Evolutionary conservation across 2,888 invertebrate species (phyloP).

Genomic region (Allophyes oxyacanthae): DNA sequence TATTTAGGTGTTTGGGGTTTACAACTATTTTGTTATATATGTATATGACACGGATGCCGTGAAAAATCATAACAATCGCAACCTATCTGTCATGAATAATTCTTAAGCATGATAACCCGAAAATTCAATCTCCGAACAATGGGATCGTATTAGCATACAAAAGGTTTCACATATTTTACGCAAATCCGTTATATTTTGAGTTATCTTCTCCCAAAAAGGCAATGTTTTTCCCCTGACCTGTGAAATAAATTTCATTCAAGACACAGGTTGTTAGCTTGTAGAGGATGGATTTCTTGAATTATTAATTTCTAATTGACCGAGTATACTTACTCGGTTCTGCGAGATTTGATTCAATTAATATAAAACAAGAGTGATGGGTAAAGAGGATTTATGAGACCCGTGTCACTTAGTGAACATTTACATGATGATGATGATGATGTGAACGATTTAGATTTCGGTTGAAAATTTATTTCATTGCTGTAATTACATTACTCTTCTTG

Average conservation of each 20-base stretch:
- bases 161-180: conserved; percentile 89
- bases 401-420: too few species aligned
- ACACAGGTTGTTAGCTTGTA: conserved; percentile 66
- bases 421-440: too few species aligned
- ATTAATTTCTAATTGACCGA: conserved; percentile 62
- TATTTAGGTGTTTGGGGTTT: background rate
- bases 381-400: too few species aligned
- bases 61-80: conserved; percentile 76
- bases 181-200: conserved; percentile 88
- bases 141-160: conserved; percentile 88
- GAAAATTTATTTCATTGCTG: too few species aligned
- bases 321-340: conserved; percentile 16
- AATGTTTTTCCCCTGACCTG: conserved; percentile 80
- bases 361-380: background rate
- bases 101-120: conserved; percentile 85
- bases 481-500: conserved; percentile 4
- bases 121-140: conserved; percentile 89
- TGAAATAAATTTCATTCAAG: conserved; percentile 78
- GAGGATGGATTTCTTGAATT: conserved; percentile 64
- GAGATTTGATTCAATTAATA: conserved; percentile 25
- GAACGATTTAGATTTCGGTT: too few species aligned
- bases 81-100: conserved; percentile 85
- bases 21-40: conserved; percentile 12
- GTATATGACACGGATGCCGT: conserved; percentile 42
- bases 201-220: conserved; percentile 83